Base-by-base conservation (phyloP, 30 jellyfish, hydroid and myxozoan genomes). In the Turritopsis dohrnii region DNA sequence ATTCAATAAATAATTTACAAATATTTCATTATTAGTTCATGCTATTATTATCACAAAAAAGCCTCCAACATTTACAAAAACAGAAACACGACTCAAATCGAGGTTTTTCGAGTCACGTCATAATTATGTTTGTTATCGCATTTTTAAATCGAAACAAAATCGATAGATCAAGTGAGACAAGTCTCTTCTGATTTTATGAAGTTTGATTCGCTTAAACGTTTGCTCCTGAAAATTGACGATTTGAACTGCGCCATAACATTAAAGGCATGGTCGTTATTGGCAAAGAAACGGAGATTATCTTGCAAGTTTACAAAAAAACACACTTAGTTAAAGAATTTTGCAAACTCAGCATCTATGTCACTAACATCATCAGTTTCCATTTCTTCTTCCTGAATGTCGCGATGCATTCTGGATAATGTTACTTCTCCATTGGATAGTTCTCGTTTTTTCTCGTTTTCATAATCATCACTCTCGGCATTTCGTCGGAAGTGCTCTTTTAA, bases 401-500 rank as follows among this genome's bases (percentile, higher is more conserved):
- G 84, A 76, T 91, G 97, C 72, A 79, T 84, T 75, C 97, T 76
- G 22, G 97, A 87, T 18, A 91, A 88, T 87, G 74, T 80, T 21
- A 54, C 79, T 77, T 91, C 97, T 20, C 97, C 97, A 22, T 84
- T 73, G 0, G 31, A 31, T 27, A 80, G 52, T 52, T 80, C 60
- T 4, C 83, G 85, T 65, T 86, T 86, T 75, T 76, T 77, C 53
- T 83, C 79, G 69, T 23, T 75, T 53, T 28, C 88, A 9, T 84
- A 88, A 19, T 31, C 26, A 54, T 80, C 87, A 7, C 52, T 18
- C 52, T 87, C 96, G 24, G 94, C 90, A 52, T 91, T 91, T 29
- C 97, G 81, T 72, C 85, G 85, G 75, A 91, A 91, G 77, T 91
- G 97, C 66, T 91, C 95, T 75, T 87, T 91, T 31, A 91, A 73